Conservation (phyloP, 2,888 invertebrate species). For the Heliconius erato region DNA sequence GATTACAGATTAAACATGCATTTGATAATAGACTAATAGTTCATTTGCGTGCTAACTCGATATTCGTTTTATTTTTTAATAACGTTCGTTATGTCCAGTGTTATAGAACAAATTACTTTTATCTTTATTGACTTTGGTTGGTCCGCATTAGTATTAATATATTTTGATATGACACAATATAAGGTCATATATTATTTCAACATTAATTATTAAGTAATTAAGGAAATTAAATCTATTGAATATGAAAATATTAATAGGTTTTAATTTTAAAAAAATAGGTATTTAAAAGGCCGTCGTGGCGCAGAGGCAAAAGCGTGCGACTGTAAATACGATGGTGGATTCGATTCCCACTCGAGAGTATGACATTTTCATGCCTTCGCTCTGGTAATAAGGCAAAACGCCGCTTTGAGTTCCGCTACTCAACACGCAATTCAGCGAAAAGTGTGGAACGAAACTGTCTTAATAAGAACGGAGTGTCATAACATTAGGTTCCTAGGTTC, state of each 20-base stretch:
- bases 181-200: neutral
- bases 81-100: constrained; percentile 55
- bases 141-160: neutral
- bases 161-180: neutral
- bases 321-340: too few relatives aligned
- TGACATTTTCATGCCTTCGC: too few relatives aligned
- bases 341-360: too few relatives aligned
- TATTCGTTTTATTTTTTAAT: constrained; percentile 61
- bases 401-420: too few relatives aligned
- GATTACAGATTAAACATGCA: constrained; percentile 73
- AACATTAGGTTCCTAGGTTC: too few relatives aligned
- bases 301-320: too few relatives aligned
- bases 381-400: too few relatives aligned
- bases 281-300: too few relatives aligned
- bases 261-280: too few relatives aligned
- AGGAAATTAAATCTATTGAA: neutral
- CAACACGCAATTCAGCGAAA: too few relatives aligned
- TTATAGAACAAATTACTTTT: constrained; percentile 34
- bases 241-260: neutral
- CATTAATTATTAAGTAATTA: neutral
- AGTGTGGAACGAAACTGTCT: too few relatives aligned
- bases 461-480: too few relatives aligned
- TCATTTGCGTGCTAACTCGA: constrained; percentile 69
- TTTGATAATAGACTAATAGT: constrained; percentile 76
- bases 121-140: constrained; percentile 27